phyloP scores from a whole-genome alignment of 2,888 invertebrate species.

The Dorcus hopei region DNA sequence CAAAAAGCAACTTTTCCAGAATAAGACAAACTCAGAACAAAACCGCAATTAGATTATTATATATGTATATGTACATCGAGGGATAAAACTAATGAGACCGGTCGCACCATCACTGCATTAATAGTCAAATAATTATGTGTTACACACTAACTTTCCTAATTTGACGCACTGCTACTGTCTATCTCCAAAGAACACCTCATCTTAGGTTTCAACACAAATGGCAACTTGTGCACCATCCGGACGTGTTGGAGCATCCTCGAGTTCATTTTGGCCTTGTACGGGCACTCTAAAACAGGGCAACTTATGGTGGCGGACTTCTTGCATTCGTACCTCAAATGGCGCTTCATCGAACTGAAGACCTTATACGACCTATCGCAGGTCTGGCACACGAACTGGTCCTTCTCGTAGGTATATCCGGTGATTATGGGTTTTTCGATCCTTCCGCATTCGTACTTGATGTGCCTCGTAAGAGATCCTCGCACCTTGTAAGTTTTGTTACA shows the following conservation, averaged over 20 bases:
- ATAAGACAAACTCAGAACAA: too few relatives aligned
- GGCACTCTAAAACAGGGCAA: constrained; percentile 23
- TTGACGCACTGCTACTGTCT: too few relatives aligned
- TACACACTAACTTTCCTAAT: too few relatives aligned
- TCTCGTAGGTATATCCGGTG: constrained; percentile 12
- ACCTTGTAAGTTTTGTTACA: constrained; percentile 54
- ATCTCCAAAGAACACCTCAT: background rate
- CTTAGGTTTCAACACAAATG: background rate
- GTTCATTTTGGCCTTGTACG: constrained; percentile 21
- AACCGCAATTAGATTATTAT: too few relatives aligned
- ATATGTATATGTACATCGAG: too few relatives aligned
- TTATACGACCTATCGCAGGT: constrained; percentile 79
- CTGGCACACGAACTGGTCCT: constrained; percentile 50
- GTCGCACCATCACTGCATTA: too few relatives aligned
- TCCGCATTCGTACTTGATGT: constrained; percentile 64
- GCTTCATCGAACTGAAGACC: constrained; percentile 62
- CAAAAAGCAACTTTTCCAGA: too few relatives aligned
- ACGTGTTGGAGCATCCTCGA: constrained; percentile 22
- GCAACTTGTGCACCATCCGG: constrained; percentile 18
- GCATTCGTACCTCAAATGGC: constrained; percentile 29
- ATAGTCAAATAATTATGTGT: too few relatives aligned
- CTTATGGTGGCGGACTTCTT: constrained; percentile 26
- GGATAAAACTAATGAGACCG: too few relatives aligned
- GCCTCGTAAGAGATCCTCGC: constrained; percentile 70
- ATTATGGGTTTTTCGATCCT: constrained; percentile 13